A percentile compares a stretch with the other conserved stretches of the same genome.
Conservation (phyloP, 2,888 invertebrate genomes). For the Volucella zonaria region DNA sequence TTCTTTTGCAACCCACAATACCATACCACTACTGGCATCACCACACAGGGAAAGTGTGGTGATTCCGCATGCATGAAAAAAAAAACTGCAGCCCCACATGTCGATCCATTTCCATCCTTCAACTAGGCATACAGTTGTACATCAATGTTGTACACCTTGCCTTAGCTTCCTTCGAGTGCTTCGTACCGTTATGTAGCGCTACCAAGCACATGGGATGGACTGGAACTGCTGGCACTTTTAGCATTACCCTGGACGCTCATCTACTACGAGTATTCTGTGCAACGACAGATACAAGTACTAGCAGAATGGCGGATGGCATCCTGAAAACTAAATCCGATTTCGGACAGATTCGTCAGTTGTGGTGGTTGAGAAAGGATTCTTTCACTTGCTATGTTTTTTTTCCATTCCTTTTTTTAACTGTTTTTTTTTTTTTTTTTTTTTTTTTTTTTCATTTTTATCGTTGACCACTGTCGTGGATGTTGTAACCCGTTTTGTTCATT, state of each 20-base stretch:
- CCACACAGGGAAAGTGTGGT: not conserved
- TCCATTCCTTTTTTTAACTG: too few species aligned
- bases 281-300: not conserved
- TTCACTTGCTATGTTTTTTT: slow-evolving; percentile 32
- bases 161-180: not conserved
- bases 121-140: slow-evolving; percentile 6
- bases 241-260: slow-evolving; percentile 1
- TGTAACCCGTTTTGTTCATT: slow-evolving; percentile 54
- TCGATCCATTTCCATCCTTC: slow-evolving; percentile 22
- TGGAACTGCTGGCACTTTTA: slow-evolving; percentile 28
- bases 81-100: slow-evolving; percentile 26
- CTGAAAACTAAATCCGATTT: slow-evolving; percentile 69
- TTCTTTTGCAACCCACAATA: slow-evolving; percentile 15
- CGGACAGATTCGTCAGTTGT: slow-evolving; percentile 67
- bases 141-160: slow-evolving; percentile 24
- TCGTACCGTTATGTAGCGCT: not conserved
- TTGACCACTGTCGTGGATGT: slow-evolving; percentile 57
- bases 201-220: not conserved
- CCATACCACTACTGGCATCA: not conserved
- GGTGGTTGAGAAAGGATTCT: slow-evolving; percentile 59
- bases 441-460: slow-evolving; percentile 51
- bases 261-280: not conserved
- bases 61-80: slow-evolving; percentile 17
- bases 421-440: too few species aligned
- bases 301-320: slow-evolving; percentile 8